phyloP scores from a whole-genome alignment of 1,140 invertebrate species.

The Wasmannia auropunctata region DNA sequence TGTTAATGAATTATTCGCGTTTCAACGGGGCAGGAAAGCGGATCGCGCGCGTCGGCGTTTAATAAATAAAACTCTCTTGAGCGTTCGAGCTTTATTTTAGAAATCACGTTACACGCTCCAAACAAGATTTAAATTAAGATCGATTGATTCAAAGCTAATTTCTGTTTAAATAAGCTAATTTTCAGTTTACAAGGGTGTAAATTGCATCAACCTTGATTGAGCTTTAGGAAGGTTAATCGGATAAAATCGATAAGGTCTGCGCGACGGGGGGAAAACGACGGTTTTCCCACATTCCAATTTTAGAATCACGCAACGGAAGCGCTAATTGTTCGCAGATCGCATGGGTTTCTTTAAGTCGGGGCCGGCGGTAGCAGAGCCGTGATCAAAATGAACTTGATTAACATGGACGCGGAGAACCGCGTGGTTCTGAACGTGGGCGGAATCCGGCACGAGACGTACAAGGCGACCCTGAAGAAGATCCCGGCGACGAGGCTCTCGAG shows the following conservation, averaged over 20 bases:
- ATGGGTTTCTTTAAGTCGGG: constrained; percentile 77
- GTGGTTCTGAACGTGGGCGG: constrained; percentile 99
- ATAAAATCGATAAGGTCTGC: background rate
- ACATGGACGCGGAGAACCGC: constrained; percentile 88
- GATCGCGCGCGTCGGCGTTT: background rate
- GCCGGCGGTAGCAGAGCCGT: constrained; percentile 83
- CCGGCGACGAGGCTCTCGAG: constrained; percentile 95
- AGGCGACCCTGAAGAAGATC: constrained; percentile 96
- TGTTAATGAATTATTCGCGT: background rate
- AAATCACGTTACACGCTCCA: background rate
- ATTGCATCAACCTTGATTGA: constrained; percentile 2
- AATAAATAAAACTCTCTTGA: background rate
- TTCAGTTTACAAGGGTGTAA: background rate
- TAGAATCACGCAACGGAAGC: constrained; percentile 4
- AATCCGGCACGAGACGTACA: constrained; percentile 98
- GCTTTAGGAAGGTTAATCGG: background rate
- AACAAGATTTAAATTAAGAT: constrained; percentile 8
- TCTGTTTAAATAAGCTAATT: constrained; percentile 7
- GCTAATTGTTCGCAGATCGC: constrained; percentile 72
- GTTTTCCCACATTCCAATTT: background rate
- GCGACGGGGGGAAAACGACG: background rate
- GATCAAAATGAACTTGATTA: constrained; percentile 83
- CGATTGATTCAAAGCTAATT: background rate
- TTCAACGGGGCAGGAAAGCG: background rate
- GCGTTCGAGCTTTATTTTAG: background rate